These are phyloP conservation scores for Drosophila limbata DNA, from an alignment of 2,888 invertebrate genomes.

Conservation along the genomic window DNA sequence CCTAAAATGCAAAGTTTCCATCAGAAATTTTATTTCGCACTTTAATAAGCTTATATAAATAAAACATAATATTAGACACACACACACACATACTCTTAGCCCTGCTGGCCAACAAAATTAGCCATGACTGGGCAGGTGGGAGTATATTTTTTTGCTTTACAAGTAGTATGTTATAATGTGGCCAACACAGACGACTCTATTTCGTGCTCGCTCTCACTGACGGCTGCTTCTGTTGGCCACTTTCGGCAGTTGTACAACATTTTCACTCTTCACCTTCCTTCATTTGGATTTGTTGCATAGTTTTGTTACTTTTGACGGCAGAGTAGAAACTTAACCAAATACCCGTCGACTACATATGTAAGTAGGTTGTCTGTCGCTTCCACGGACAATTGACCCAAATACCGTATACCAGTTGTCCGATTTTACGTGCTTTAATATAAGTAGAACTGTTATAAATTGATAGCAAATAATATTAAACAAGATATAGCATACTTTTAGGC, in stretches of 20 bases:
- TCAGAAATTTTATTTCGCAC: constrained; percentile 32
- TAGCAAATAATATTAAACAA: neutral
- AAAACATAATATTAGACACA: constrained; percentile 9
- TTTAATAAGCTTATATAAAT: constrained; percentile 21
- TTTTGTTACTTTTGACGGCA: constrained; percentile 24
- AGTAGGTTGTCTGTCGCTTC: constrained; percentile 35
- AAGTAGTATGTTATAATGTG: constrained; percentile 31
- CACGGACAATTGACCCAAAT: constrained; percentile 70
- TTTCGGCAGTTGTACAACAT: constrained; percentile 16
- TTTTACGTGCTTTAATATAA: constrained; percentile 17
- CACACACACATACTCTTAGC: constrained; percentile 7
- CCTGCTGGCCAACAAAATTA: constrained; percentile 42
- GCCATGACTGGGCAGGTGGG: constrained; percentile 20
- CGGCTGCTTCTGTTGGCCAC: neutral
- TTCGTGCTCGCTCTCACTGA: constrained; percentile 19
- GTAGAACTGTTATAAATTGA: neutral
- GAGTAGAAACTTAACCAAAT: constrained; percentile 29
- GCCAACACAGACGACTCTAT: constrained; percentile 32
- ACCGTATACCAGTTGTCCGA: constrained; percentile 23
- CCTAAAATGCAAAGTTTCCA: constrained; percentile 4
- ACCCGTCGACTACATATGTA: constrained; percentile 18
- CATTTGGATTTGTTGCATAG: constrained; percentile 49
- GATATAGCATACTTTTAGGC: constrained; percentile 13
- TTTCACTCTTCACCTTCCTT: constrained; percentile 6
- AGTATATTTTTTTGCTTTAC: neutral